phyloP scores from a whole-genome alignment of 2,113 vertebrate genomes.

The Pipra filicauda region DNA sequence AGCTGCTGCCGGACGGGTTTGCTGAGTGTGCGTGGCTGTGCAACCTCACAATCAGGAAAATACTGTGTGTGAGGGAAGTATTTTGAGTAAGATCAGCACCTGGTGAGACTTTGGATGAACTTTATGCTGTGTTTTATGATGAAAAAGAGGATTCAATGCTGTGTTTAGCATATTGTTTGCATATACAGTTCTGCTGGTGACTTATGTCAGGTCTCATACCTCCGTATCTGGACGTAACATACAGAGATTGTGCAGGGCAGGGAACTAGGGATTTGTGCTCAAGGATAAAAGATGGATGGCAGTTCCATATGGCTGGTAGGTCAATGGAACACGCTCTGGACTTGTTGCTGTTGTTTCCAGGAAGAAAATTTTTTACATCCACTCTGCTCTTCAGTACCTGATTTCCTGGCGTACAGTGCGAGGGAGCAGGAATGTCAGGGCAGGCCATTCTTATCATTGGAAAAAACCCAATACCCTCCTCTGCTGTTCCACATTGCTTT shows the following conservation, averaged over 20 bases:
- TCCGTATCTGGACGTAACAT: background rate
- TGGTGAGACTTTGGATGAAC: background rate
- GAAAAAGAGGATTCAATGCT: background rate
- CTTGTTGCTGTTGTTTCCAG: background rate
- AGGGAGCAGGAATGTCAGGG: background rate
- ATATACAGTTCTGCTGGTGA: background rate
- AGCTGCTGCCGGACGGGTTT: background rate
- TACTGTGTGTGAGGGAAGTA: background rate
- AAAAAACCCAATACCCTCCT: background rate
- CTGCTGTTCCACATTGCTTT: background rate
- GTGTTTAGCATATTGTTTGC: background rate
- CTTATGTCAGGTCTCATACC: background rate
- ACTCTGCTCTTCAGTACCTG: background rate
- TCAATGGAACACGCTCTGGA: background rate
- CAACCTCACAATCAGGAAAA: background rate
- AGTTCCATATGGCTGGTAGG: background rate
- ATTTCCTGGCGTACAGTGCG: fast-evolving
- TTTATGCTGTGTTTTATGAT: background rate
- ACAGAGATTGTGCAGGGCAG: background rate
- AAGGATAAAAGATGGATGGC: background rate
- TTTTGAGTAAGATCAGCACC: background rate
- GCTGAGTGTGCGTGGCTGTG: background rate
- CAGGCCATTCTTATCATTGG: background rate
- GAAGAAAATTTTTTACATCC: background rate
- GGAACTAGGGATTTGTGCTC: background rate